phyloP scores from a whole-genome alignment of 2,797 vertebrate species.

The Sylvia borin region DNA sequence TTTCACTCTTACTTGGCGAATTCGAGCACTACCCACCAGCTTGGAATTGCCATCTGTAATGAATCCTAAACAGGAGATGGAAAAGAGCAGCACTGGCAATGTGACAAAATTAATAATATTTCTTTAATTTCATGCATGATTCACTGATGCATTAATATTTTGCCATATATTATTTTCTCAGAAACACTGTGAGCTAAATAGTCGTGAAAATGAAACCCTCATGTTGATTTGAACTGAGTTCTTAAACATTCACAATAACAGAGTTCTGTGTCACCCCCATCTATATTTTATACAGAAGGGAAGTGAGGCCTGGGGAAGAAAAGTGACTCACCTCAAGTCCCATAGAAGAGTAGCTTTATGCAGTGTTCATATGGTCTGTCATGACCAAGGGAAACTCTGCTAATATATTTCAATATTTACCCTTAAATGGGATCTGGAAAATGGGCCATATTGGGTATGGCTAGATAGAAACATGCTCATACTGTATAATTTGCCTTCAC shows the following conservation, averaged over 20 bases:
- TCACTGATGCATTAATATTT: background rate
- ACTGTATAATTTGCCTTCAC: background rate
- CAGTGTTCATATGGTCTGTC: background rate
- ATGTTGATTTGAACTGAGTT: background rate
- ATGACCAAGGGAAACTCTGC: background rate
- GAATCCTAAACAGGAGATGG: conserved; percentile 81
- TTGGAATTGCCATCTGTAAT: conserved; percentile 96
- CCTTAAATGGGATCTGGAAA: background rate
- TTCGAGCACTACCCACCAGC: conserved; percentile 88
- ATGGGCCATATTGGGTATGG: background rate
- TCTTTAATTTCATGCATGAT: background rate
- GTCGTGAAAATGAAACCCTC: background rate
- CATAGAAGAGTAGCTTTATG: background rate
- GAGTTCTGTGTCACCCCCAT: background rate
- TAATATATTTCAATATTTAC: background rate
- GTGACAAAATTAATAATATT: background rate
- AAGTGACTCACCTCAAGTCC: background rate
- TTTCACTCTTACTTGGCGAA: conserved; percentile 90
- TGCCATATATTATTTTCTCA: background rate
- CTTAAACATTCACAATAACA: background rate
- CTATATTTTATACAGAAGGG: background rate
- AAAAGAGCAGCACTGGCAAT: conserved; percentile 20
- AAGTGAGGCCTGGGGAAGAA: background rate
- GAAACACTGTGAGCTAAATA: background rate
- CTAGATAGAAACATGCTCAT: background rate